Evolutionary conservation across 2,888 invertebrate species (phyloP).

Genomic region (Eulithis testata): DNA sequence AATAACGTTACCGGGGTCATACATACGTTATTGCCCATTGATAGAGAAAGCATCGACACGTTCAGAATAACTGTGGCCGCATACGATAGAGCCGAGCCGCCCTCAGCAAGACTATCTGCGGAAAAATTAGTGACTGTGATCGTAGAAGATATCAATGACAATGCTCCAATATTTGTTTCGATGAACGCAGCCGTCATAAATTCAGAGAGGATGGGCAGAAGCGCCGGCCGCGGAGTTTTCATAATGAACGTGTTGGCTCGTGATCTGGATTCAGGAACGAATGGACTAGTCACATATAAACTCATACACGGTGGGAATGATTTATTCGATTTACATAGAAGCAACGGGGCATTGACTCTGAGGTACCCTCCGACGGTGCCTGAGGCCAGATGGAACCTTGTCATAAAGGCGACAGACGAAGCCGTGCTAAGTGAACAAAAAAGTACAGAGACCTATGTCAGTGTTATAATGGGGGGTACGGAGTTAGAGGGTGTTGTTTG

Average conservation of each 20-base stretch:
- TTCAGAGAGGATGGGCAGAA: conserved; percentile 76
- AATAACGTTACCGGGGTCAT: conserved; percentile 94
- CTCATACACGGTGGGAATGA: conserved; percentile 91
- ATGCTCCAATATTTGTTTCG: conserved; percentile 95
- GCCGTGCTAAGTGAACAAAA: conserved; percentile 95
- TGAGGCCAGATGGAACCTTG: conserved; percentile 91
- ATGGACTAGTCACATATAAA: conserved; percentile 96
- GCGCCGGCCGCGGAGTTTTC: conserved; percentile 84
- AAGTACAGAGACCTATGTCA: conserved; percentile 94
- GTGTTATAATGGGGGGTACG: conserved; percentile 89
- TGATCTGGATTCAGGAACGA: conserved; percentile 95
- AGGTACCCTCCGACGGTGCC: conserved; percentile 84
- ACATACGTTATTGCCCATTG: conserved; percentile 93
- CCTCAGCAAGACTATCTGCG: conserved; percentile 89
- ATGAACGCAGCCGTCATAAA: conserved; percentile 96
- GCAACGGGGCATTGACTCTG: conserved; percentile 89
- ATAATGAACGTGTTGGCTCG: conserved; percentile 93
- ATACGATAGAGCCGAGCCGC: conserved; percentile 93
- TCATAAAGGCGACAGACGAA: conserved; percentile 95
- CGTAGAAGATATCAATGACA: conserved; percentile 97
- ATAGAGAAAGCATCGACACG: conserved; percentile 95
- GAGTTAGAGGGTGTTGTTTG: conserved; percentile 85
- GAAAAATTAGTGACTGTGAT: conserved; percentile 96
- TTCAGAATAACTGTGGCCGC: conserved; percentile 95
- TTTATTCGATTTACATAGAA: conserved; percentile 92